A percentile compares a stretch with the other conserved stretches of the same genome.
These are phyloP conservation scores for fruit fly (Drosophila melanogaster) DNA, from an alignment of 1,140 invertebrate genomes.

Conservation along the genomic window Release_6_plus_ISO1_MT NT_033777.3:22515001-22515500, in stretches of 20 bases:
- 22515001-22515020: slow-evolving; percentile 79
- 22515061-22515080: slow-evolving; percentile 91
- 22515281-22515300: slow-evolving; percentile 45
- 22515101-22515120: slow-evolving; percentile 97
- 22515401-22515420: slow-evolving; percentile 26
- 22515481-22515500: slow-evolving; percentile 22
- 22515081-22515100: slow-evolving; percentile 99
- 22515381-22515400: slow-evolving; percentile 21
- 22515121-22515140: slow-evolving; percentile 99
- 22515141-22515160: slow-evolving; percentile 97
- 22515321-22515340: slow-evolving; percentile 49
- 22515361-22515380: slow-evolving; percentile 41
- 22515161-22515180: slow-evolving; percentile 94
- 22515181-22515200: slow-evolving; percentile 84
- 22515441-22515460: slow-evolving; percentile 50
- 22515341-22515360: slow-evolving; percentile 19
- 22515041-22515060: slow-evolving; percentile 87
- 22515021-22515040: slow-evolving; percentile 94
- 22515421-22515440: slow-evolving; percentile 33
- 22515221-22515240: slow-evolving; percentile 40
- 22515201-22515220: slow-evolving; percentile 81
- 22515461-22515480: slow-evolving; percentile 63
- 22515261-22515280: slow-evolving; percentile 48
- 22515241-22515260: slow-evolving; percentile 79
- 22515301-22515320: slow-evolving; percentile 69